Evolutionary conservation across 2,888 invertebrate species (phyloP).

Genomic region (Archaeoteleia sp.): DNA sequence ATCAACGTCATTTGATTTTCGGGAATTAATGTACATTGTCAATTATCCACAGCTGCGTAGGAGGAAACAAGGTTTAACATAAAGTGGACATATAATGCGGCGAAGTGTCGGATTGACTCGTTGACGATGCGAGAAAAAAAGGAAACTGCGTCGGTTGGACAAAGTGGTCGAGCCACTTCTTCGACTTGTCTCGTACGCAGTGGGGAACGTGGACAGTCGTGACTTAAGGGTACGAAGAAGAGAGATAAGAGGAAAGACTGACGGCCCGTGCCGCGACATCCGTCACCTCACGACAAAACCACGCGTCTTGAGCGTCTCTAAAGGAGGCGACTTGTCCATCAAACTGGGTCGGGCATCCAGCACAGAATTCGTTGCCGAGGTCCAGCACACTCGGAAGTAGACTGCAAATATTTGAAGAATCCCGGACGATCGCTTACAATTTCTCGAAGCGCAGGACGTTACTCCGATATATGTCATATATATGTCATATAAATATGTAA

Average conservation of each 20-base stretch:
- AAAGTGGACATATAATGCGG: conserved; percentile 53
- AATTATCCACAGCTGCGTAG: conserved; percentile 39
- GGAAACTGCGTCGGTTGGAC: conserved; percentile 61
- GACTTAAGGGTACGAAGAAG: conserved; percentile 41
- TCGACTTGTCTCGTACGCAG: conserved; percentile 52
- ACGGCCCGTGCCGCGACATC: conserved; percentile 63
- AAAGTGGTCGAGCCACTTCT: conserved; percentile 73
- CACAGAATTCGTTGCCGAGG: conserved; percentile 22
- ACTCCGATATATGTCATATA: no score
- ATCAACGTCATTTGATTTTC: no score
- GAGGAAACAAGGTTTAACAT: conserved; percentile 40
- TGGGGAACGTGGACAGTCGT: conserved; percentile 32
- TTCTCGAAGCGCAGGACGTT: no score
- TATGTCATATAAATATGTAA: no score
- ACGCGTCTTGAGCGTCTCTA: conserved; percentile 57
- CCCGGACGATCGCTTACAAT: no score
- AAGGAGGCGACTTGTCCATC: conserved; percentile 59
- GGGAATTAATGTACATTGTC: conserved; percentile 17
- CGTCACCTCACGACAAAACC: conserved; percentile 67
- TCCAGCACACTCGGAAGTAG: conserved; percentile 11
- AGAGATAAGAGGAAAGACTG: conserved; percentile 57
- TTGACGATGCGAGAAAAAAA: conserved; percentile 56
- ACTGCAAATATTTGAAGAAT: no score
- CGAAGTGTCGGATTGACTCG: conserved; percentile 66
- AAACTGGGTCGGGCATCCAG: conserved; percentile 43